phyloP scores from a whole-genome alignment of 2,888 invertebrate species.

The Lasiommata megera region DNA sequence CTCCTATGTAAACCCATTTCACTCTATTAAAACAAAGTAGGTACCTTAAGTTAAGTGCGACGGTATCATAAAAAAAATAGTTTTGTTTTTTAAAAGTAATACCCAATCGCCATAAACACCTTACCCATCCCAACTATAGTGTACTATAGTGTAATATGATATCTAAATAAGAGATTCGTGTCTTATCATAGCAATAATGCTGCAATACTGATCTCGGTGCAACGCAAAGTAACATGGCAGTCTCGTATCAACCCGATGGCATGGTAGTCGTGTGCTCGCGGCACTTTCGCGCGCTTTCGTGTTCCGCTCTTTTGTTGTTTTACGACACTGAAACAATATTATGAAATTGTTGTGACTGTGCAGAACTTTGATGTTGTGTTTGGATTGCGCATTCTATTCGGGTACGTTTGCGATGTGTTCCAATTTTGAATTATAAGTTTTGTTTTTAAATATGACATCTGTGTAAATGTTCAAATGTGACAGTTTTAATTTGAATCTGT shows the following conservation, averaged over 20 bases:
- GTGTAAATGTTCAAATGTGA: too few relatives aligned
- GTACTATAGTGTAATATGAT: not conserved
- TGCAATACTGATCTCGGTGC: constrained; percentile 5
- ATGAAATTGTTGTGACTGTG: constrained; percentile 9
- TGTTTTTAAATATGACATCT: too few relatives aligned
- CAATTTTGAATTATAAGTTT: not conserved
- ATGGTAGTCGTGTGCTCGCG: not conserved
- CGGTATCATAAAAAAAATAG: too few relatives aligned
- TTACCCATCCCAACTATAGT: not conserved
- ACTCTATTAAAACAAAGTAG: too few relatives aligned
- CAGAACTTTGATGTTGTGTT: constrained; percentile 9
- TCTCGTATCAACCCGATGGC: constrained; percentile 13
- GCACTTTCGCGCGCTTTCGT: constrained; percentile 14
- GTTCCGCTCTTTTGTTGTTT: constrained; percentile 13
- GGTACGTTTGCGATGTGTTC: constrained; percentile 5
- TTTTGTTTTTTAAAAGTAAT: too few relatives aligned
- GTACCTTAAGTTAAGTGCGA: too few relatives aligned
- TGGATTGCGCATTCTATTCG: constrained; percentile 4
- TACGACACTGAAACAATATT: constrained; percentile 6
- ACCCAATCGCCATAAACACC: too few relatives aligned
- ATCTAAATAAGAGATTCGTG: constrained; percentile 5
- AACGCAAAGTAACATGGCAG: too few relatives aligned
- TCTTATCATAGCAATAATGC: constrained; percentile 4
- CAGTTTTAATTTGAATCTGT: too few relatives aligned
- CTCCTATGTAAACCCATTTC: too few relatives aligned